Conservation (phyloP, 2,113 vertebrate genomes). For the Vireo altiloquus region DNA sequence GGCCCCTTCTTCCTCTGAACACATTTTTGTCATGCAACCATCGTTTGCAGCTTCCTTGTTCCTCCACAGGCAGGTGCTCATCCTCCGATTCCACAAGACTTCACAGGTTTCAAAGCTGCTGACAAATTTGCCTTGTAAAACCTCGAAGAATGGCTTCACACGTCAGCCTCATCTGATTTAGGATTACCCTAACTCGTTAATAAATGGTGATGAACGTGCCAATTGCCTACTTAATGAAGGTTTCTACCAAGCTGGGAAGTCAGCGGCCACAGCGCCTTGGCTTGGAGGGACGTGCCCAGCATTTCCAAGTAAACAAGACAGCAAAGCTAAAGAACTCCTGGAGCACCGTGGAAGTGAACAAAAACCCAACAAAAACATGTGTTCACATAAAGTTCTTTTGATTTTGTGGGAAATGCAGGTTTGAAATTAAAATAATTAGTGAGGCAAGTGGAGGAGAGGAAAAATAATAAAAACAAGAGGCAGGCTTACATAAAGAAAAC, state of each 20-base stretch:
- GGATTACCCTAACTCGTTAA: neutral
- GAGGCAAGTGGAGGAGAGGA: neutral
- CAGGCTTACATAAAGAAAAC: neutral
- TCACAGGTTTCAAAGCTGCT: neutral
- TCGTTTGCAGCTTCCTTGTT: neutral
- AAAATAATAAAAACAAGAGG: neutral
- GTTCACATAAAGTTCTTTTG: neutral
- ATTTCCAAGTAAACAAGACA: neutral
- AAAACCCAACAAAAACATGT: neutral
- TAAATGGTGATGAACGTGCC: neutral
- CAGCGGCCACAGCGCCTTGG: neutral
- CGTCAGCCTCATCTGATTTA: neutral
- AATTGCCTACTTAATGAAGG: neutral
- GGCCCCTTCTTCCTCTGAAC: neutral
- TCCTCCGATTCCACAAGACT: neutral
- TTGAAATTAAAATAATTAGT: neutral
- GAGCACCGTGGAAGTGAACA: neutral
- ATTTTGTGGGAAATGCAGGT: neutral
- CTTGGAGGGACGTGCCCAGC: neutral
- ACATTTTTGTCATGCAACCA: fast-evolving
- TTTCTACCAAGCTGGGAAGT: neutral
- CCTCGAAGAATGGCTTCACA: neutral
- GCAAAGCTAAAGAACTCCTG: neutral
- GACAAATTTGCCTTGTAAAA: neutral
- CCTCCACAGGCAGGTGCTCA: neutral